Base-by-base conservation (phyloP, 1,140 invertebrate genomes). In the Hesperophylax magnus region DNA sequence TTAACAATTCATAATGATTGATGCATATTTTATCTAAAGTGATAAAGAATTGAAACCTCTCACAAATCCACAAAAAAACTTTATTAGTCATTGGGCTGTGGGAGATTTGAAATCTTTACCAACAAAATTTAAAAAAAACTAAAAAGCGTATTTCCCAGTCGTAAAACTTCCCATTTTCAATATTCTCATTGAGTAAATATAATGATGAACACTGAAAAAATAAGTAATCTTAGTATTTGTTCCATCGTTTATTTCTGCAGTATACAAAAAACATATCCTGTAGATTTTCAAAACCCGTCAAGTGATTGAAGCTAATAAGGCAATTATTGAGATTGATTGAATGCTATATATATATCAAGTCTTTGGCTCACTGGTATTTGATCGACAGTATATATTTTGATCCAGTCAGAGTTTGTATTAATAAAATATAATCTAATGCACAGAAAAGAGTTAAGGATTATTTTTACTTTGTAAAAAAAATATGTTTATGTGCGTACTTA, bases 291-390 rank as follows among this genome's bases (percentile, higher is more conserved):
- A 39, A 69, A 18, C 65, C 34, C 34, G 27, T 34, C 65, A 20
- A n/a, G 17, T 39, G 34, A 69, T 31, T 39, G 65, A 47, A 39
- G n/a, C 8, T 39, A 69, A 39, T 20, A 39, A 69, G 65, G 17
- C n/a, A 69, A 67, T 67, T 69, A 69, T 69, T 69, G 9, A 39
- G 39, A 24, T 61, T 69, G 34, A 52, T 47, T n/a, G n/a, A 69
- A 69, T 34, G 39, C 18, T 69, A n/a, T 69, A 34, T 69, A 39
- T 69, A 4, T 52, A 3, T 22, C 9, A 24, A 0, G 15, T 61
- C 24, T 24, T 61, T 47, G 7, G 7, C 34, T 34, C 7, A 34
- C 34, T 34, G 7, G 8, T 34, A 34, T 34, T 34, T 34, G 9
- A 47, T 47, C 14, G 39, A 47, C 39, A 47, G 39, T 47, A 0